Conservation (phyloP, 1,140 invertebrate genomes). For the Lasioglossum baleicum region DNA sequence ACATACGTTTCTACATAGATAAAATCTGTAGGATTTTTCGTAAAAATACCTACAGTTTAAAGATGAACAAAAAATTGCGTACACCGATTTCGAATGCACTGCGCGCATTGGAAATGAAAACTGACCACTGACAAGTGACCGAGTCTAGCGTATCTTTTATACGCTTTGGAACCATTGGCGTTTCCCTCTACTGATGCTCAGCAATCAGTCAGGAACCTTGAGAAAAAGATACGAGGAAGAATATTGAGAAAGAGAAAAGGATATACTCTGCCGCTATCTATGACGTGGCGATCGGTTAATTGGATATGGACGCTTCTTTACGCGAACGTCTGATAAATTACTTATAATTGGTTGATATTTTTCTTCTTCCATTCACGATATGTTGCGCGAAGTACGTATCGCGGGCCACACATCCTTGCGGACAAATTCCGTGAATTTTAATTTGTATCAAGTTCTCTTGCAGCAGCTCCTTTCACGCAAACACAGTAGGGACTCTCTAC, state of each 20-base stretch:
- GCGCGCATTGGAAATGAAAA: no score
- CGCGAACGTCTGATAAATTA: conserved; percentile 29
- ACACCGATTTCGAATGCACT: no score
- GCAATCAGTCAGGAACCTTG: conserved; percentile 45
- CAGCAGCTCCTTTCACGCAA: background rate
- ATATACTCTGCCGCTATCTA: background rate
- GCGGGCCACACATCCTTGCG: background rate
- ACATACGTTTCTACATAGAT: no score
- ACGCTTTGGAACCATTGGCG: conserved; percentile 35
- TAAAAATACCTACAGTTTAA: no score
- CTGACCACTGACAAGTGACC: conserved; percentile 17
- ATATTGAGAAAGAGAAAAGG: conserved; percentile 4
- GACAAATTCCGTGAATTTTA: conserved; percentile 20
- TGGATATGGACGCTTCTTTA: conserved; percentile 22
- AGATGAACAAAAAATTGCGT: no score
- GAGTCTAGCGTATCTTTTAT: conserved; percentile 39
- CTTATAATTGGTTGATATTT: conserved; percentile 33
- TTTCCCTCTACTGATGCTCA: conserved; percentile 34
- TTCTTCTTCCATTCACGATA: background rate
- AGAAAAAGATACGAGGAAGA: conserved; percentile 22
- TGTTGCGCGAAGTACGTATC: background rate
- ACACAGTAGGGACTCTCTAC: background rate
- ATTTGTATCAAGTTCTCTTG: background rate
- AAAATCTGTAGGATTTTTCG: no score
- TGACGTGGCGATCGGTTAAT: conserved; percentile 16